Conservation (phyloP, 1,140 invertebrate genomes). For the Pogonognathellus flavescens region DNA sequence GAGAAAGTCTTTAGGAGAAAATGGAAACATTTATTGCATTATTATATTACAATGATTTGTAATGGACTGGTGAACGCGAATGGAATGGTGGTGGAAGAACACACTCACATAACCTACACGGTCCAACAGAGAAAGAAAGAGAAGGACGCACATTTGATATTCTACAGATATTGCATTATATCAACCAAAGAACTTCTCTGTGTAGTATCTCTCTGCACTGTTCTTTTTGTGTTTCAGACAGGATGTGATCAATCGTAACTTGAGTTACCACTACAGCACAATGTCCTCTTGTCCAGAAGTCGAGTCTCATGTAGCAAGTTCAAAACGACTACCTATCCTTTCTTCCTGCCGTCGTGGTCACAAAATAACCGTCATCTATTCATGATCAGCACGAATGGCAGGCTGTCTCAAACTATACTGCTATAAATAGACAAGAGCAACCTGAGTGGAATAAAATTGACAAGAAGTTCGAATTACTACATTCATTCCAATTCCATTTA, state of each 20-base stretch:
- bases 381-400: background rate
- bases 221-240: slow-evolving; percentile 27
- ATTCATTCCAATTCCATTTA: too few species aligned
- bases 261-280: background rate
- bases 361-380: background rate
- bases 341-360: too few species aligned
- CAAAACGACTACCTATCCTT: too few species aligned
- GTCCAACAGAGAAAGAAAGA: background rate
- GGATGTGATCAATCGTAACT: slow-evolving; percentile 34
- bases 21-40: slow-evolving; percentile 24
- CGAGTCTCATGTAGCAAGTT: too few species aligned
- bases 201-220: background rate
- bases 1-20: background rate
- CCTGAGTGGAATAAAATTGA: too few species aligned
- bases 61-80: background rate
- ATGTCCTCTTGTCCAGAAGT: background rate
- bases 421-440: too few species aligned
- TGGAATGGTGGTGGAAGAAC: background rate
- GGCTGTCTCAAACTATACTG: too few species aligned
- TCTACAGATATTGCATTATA: background rate
- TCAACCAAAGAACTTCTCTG: too few species aligned
- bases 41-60: background rate
- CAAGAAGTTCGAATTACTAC: too few species aligned
- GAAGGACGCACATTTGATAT: background rate
- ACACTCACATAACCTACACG: background rate